Evolutionary conservation across 2,113 vertebrate species (phyloP).

Genomic region (Hucho hucho): DNA sequence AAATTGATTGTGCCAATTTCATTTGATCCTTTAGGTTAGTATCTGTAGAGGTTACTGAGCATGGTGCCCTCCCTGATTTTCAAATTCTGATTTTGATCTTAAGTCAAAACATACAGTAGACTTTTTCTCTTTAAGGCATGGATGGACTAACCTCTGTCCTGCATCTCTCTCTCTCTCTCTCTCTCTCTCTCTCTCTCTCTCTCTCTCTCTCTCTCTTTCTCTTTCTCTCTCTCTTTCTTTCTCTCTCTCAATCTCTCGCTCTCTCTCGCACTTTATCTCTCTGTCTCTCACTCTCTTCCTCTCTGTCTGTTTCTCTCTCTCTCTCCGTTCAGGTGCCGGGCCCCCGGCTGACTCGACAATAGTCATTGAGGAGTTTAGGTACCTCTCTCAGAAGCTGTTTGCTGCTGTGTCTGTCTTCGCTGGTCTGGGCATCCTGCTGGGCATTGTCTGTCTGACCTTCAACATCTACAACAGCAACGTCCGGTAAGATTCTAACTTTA

Average conservation of each 20-base stretch:
- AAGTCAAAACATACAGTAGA: too few species aligned
- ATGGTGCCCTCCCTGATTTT: too few species aligned
- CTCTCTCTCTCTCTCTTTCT: too few species aligned
- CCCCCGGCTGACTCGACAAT: constrained; percentile 91
- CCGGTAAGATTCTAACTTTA: constrained; percentile 69
- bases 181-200: too few species aligned
- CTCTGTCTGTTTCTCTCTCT: not conserved
- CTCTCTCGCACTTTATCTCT: accelerated
- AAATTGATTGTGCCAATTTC: too few species aligned
- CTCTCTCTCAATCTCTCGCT: too few species aligned
- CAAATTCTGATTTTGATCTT: too few species aligned
- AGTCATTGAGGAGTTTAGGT: constrained; percentile 87
- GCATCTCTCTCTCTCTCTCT: not conserved
- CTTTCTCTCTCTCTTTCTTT: too few species aligned
- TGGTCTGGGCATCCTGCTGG: constrained; percentile 87
- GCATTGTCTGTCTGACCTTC: constrained; percentile 91
- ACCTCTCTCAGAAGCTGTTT: constrained; percentile 92
- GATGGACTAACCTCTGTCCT: too few species aligned
- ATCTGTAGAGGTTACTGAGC: too few species aligned
- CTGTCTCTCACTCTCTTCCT: constrained; percentile 1
- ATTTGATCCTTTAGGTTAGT: too few species aligned
- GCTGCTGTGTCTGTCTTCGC: constrained; percentile 92
- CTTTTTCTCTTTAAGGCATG: not conserved
- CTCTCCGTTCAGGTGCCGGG: constrained; percentile 69
- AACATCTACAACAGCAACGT: constrained; percentile 97